These are phyloP conservation scores for Eulemur albifrons DNA, from an alignment of 2,797 vertebrate species.

Conservation along the genomic window DNA sequence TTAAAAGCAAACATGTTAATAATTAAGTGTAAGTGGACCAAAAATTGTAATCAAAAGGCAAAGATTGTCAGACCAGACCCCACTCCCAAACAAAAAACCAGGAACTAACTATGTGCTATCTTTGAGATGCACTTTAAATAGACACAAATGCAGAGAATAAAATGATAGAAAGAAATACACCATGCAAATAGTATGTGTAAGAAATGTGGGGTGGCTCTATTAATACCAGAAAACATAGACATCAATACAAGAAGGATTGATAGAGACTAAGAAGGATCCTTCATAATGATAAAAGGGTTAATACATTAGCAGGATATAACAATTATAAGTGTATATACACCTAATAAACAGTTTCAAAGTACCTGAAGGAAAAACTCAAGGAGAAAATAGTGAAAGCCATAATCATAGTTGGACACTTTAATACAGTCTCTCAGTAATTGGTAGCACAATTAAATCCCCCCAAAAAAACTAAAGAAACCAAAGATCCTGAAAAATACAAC, in stretches of 20 bases:
- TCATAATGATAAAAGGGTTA: background rate
- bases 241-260: background rate
- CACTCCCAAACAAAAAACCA: background rate
- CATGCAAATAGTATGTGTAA: background rate
- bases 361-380: background rate
- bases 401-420: background rate
- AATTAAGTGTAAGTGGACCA: background rate
- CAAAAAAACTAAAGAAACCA: background rate
- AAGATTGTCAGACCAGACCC: background rate
- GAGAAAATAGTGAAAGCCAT: background rate
- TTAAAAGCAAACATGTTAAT: background rate
- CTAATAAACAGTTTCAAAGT: constrained; percentile 1
- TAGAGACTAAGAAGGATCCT: background rate
- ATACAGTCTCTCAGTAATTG: background rate
- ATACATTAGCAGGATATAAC: background rate
- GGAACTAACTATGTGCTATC: background rate
- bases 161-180: background rate
- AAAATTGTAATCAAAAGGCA: background rate
- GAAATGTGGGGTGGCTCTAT: background rate
- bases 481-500: background rate
- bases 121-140: background rate
- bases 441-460: background rate
- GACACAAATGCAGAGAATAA: background rate
- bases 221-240: background rate
- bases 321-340: background rate